Evolutionary conservation across 2,888 invertebrate species (phyloP).

Genomic region (Podabrus alpinus): DNA sequence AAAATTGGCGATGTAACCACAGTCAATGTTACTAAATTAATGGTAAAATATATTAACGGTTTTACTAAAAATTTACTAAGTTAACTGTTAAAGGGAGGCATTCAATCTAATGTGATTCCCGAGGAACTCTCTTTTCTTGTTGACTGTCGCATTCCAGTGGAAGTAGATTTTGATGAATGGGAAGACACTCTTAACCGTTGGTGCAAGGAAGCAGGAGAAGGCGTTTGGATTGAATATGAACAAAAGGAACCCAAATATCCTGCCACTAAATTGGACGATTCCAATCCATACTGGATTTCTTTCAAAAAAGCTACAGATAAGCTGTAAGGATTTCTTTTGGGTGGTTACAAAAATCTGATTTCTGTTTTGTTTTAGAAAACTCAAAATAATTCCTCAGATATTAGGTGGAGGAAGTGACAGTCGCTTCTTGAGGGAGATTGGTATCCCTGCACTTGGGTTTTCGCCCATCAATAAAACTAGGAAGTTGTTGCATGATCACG

Average conservation of each 20-base stretch:
- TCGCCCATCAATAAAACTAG: not conserved
- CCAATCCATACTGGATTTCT: not conserved
- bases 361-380: not conserved
- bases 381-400: not conserved
- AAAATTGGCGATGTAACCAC: slow-evolving; percentile 86
- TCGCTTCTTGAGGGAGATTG: not conserved
- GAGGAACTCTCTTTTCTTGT: not conserved
- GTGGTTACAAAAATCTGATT: not conserved
- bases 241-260: not conserved
- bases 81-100: not conserved
- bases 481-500: not conserved
- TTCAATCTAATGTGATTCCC: not conserved
- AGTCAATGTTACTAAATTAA: slow-evolving; percentile 78
- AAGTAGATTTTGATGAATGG: not conserved
- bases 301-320: not conserved
- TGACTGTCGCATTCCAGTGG: not conserved
- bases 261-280: not conserved
- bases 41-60: slow-evolving; percentile 58
- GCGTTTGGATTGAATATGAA: not conserved
- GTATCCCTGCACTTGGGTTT: not conserved
- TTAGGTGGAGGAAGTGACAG: not conserved
- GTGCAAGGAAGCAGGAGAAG: not conserved
- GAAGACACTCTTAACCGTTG: not conserved
- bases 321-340: not conserved
- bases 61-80: not conserved